Conservation (phyloP, 2,113 vertebrate species). For the Peromyscus maniculatus region DNA sequence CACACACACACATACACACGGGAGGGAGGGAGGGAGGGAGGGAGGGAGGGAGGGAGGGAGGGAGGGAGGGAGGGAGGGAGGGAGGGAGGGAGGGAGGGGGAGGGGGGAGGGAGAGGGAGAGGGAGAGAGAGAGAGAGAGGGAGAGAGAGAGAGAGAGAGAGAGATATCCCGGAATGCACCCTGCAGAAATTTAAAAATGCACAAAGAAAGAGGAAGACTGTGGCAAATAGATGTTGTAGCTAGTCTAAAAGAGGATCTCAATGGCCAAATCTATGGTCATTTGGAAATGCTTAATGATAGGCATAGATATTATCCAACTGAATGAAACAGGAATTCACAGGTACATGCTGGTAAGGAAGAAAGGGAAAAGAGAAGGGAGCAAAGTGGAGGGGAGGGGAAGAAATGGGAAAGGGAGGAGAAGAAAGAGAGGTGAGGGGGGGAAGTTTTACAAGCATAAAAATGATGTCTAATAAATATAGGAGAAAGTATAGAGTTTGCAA, state of each 20-base stretch:
- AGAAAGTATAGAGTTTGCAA: slow-evolving; percentile 40
- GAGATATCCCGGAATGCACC: not conserved
- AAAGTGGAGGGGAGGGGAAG: too few species aligned
- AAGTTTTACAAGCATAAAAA: not conserved
- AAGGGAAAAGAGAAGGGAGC: not conserved
- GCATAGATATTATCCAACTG: not conserved
- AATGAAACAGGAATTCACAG: not conserved
- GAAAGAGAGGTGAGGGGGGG: not conserved
- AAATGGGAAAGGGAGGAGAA: too few species aligned
- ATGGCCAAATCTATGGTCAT: not conserved
- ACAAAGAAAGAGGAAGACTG: not conserved
- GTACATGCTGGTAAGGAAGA: not conserved
- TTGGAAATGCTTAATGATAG: slow-evolving; percentile 11
- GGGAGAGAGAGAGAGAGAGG: too few species aligned
- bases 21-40: too few species aligned
- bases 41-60: too few species aligned
- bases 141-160: not conserved
- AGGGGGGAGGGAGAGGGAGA: too few species aligned
- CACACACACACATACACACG: too few species aligned
- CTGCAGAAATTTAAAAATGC: not conserved
- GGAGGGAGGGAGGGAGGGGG: too few species aligned
- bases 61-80: too few species aligned
- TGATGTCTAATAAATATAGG: not conserved
- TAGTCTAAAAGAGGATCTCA: not conserved
- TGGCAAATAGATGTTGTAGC: not conserved